Conservation (phyloP, 2,797 vertebrate genomes). For the Liasis olivaceus region DNA sequence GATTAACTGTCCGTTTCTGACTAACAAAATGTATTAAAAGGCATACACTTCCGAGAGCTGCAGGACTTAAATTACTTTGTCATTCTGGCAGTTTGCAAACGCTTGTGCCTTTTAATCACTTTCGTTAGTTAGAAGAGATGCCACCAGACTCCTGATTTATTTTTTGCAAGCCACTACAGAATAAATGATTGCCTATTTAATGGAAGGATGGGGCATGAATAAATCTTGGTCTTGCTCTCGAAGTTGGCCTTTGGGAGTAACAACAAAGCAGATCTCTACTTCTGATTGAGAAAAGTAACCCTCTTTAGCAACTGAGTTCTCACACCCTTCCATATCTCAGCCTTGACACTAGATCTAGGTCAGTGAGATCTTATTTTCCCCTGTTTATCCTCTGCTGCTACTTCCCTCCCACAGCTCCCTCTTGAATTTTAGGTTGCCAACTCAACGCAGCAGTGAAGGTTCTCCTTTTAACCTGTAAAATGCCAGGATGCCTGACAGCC, state of each 20-base stretch:
- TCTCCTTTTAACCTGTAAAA: too few relatives aligned
- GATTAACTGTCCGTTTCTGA: neutral
- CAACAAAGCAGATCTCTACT: neutral
- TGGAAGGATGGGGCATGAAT: neutral
- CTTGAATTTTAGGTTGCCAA: too few relatives aligned
- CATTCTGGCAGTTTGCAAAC: neutral
- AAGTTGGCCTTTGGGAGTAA: neutral
- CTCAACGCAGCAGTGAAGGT: too few relatives aligned
- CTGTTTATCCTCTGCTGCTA: too few relatives aligned
- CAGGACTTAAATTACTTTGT: neutral
- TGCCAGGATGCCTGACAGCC: too few relatives aligned
- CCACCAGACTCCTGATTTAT: neutral
- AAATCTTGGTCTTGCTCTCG: neutral
- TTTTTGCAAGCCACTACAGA: neutral
- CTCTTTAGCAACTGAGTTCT: neutral
- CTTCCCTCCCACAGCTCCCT: too few relatives aligned
- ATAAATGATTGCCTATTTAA: neutral
- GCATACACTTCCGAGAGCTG: neutral
- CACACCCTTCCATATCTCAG: neutral
- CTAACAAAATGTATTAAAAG: neutral
- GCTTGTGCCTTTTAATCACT: neutral
- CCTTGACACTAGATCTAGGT: neutral
- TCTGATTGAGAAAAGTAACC: neutral
- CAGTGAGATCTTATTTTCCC: neutral
- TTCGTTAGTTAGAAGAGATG: neutral